These are phyloP conservation scores for Apodemia duryi DNA, from an alignment of 2,888 invertebrate species.

Conservation along the genomic window DNA sequence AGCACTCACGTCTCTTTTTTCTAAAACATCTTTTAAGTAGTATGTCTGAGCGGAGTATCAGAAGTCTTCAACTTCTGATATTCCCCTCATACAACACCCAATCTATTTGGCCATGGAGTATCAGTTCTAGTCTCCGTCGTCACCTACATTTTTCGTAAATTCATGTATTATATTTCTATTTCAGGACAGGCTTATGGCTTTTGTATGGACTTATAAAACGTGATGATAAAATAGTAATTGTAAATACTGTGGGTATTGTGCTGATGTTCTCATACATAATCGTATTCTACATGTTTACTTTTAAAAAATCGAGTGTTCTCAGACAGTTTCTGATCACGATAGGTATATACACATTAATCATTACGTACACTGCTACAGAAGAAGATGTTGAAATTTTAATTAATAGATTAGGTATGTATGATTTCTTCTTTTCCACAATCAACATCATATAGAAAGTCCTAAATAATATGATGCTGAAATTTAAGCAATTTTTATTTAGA, in stretches of 20 bases:
- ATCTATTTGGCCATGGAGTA: too few species aligned
- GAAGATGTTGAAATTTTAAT: constrained; percentile 73
- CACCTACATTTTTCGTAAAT: too few species aligned
- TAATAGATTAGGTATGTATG: constrained; percentile 80
- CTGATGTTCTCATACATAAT: constrained; percentile 85
- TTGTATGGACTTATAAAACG: constrained; percentile 87
- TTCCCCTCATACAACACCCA: too few species aligned
- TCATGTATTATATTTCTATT: constrained; percentile 39
- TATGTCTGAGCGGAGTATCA: too few species aligned
- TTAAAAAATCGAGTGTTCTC: constrained; percentile 82
- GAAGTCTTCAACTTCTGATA: too few species aligned
- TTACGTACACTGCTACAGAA: constrained; percentile 80
- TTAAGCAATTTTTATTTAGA: too few species aligned
- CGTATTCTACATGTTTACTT: constrained; percentile 85
- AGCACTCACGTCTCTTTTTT: too few species aligned
- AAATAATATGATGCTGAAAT: too few species aligned
- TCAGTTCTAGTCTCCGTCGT: too few species aligned
- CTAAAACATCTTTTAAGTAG: too few species aligned
- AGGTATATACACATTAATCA: constrained; percentile 71
- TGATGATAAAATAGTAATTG: constrained; percentile 85
- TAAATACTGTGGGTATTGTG: constrained; percentile 86
- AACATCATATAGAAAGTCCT: too few species aligned
- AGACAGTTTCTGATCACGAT: constrained; percentile 80
- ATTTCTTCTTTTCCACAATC: too few species aligned
- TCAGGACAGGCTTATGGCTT: constrained; percentile 88